phyloP scores from a whole-genome alignment of 2,797 vertebrate genomes.

The Malacoctenus gilli region DNA sequence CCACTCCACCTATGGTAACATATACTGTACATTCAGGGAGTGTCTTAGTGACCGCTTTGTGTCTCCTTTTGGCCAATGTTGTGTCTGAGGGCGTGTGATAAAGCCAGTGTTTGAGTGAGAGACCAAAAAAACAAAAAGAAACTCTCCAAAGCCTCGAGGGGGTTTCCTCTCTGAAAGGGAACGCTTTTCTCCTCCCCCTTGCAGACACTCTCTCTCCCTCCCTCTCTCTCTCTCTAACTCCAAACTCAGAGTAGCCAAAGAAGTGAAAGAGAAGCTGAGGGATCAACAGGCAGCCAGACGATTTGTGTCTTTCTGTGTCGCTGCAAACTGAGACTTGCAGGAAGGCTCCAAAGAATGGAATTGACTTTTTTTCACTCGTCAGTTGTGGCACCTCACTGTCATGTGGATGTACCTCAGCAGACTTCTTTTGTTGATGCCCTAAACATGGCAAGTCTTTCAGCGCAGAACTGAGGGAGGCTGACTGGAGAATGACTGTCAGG shows the following conservation, averaged over 20 bases:
- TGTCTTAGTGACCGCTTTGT: conserved; percentile 27
- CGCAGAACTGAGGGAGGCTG: conserved; percentile 45
- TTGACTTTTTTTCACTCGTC: conserved; percentile 40
- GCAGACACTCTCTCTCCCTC: conserved; percentile 45
- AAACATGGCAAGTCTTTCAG: conserved; percentile 63
- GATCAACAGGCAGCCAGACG: conserved; percentile 71
- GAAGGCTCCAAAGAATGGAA: conserved; percentile 62
- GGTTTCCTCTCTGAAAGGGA: conserved; percentile 86
- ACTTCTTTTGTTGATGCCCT: conserved; percentile 54
- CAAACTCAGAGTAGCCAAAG: conserved; percentile 59
- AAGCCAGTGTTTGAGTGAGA: conserved; percentile 53
- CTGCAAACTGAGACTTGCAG: conserved; percentile 27
- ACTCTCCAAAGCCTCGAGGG: conserved; percentile 80
- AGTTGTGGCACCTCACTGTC: conserved; percentile 43
- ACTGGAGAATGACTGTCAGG: conserved; percentile 61
- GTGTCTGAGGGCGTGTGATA: conserved; percentile 57
- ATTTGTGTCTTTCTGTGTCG: conserved; percentile 35
- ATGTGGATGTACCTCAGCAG: conserved; percentile 56
- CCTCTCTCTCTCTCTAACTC: conserved; percentile 31
- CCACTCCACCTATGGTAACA: conserved; percentile 5
- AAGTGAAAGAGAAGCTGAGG: conserved; percentile 56
- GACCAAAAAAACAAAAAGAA: conserved; percentile 67
- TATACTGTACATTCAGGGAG: conserved; percentile 1
- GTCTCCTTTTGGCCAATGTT: conserved; percentile 35
- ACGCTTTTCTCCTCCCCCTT: conserved; percentile 75